Evolutionary conservation across 2,888 invertebrate species (phyloP).

Genomic region (Sphaerophoria rueppellii): DNA sequence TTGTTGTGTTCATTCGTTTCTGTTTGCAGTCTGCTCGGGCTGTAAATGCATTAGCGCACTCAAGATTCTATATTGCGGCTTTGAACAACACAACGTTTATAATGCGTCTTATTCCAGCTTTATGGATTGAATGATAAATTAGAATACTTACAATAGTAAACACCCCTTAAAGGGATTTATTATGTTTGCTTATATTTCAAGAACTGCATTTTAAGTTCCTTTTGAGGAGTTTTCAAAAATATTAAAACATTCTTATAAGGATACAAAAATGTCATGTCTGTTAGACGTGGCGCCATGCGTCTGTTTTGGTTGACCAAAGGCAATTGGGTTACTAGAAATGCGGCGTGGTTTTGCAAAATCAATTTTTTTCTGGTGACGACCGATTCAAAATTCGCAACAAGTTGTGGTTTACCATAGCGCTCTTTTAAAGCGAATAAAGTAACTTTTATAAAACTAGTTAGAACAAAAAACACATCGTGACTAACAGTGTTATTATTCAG

Average conservation of each 20-base stretch:
- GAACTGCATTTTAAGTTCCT: neutral
- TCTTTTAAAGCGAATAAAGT: no score
- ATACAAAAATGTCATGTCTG: neutral
- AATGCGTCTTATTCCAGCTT: slow-evolving; percentile 13
- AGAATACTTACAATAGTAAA: neutral
- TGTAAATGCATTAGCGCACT: slow-evolving; percentile 27
- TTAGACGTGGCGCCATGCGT: slow-evolving; percentile 16
- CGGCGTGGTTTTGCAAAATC: no score
- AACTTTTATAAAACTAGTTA: no score
- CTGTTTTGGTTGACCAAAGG: neutral
- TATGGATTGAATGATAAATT: neutral
- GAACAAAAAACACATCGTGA: no score
- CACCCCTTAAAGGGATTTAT: slow-evolving; percentile 25
- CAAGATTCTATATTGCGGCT: slow-evolving; percentile 1
- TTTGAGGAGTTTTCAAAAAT: neutral
- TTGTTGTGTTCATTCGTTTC: neutral
- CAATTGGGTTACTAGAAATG: neutral
- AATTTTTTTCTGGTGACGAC: no score
- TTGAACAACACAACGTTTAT: neutral
- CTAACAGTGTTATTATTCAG: no score
- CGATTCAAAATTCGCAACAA: no score
- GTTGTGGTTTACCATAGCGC: no score
- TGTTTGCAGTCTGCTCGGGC: neutral
- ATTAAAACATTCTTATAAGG: neutral
- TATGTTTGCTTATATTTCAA: slow-evolving; percentile 2